These are phyloP conservation scores for Epizoanthus fatuus DNA, from an alignment of 92 coral and sea anemone species.

Conservation along the genomic window DNA sequence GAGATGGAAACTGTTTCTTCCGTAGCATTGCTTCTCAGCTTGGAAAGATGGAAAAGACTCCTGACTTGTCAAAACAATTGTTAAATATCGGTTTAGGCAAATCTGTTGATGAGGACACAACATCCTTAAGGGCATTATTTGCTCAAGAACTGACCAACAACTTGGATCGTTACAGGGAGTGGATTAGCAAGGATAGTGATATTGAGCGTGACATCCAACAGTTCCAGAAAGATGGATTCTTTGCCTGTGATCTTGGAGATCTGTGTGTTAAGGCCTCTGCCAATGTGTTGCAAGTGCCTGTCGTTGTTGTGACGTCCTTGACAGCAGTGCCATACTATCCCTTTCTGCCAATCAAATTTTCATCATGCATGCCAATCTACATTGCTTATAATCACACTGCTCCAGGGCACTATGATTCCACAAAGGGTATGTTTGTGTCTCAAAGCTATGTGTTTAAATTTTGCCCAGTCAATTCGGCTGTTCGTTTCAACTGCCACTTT, in stretches of 20 bases:
- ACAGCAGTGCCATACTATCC: conserved; percentile 76
- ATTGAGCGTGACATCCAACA: conserved; percentile 51
- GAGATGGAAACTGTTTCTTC: conserved; percentile 80
- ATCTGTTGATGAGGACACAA: conserved; percentile 57
- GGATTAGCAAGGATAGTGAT: conserved; percentile 67
- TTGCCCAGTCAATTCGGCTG: too few species aligned
- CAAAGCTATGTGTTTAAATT: background rate
- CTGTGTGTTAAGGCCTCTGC: conserved; percentile 75
- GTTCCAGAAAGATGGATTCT: conserved; percentile 72
- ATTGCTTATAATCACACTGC: conserved; percentile 81
- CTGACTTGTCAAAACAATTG: conserved; percentile 35
- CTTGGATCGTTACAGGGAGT: conserved; percentile 71
- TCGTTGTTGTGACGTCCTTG: conserved; percentile 76
- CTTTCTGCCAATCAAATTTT: conserved; percentile 74
- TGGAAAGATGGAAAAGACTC: conserved; percentile 34
- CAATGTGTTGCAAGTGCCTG: conserved; percentile 70
- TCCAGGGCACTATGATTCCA: conserved; percentile 88
- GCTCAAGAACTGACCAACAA: conserved; percentile 68
- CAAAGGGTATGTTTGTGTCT: conserved; percentile 57
- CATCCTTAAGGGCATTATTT: conserved; percentile 61
- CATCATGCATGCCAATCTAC: conserved; percentile 65
- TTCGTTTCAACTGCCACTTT: too few species aligned
- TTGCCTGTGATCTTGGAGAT: conserved; percentile 84
- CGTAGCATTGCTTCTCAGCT: conserved; percentile 61
- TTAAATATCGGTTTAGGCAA: conserved; percentile 50